Conservation (phyloP, 2,888 invertebrate genomes). For the Falcaria lacertinaria region DNA sequence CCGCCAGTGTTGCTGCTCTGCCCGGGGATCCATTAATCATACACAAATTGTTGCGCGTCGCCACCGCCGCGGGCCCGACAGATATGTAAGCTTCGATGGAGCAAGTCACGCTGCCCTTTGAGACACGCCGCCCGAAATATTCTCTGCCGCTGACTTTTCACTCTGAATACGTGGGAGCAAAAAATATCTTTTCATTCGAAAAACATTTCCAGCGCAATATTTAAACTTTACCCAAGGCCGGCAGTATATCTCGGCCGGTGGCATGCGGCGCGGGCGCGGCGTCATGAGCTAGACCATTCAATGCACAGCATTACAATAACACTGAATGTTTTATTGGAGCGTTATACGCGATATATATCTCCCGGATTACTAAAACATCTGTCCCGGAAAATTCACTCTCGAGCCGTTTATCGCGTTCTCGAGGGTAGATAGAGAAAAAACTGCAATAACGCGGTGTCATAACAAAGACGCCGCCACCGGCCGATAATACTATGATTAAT, state of each 20-base stretch:
- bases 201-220: too few species aligned
- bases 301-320: conserved; percentile 43
- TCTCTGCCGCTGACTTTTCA: conserved; percentile 5
- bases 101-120: conserved; percentile 55
- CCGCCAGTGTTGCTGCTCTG: conserved; percentile 18
- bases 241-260: conserved; percentile 1
- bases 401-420: conserved; percentile 60
- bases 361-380: conserved; percentile 73
- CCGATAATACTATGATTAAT: conserved; percentile 80
- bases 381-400: conserved; percentile 78
- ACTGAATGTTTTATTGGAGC: conserved; percentile 63
- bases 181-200: too few species aligned
- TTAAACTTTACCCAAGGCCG: background rate
- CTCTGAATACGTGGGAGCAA: background rate
- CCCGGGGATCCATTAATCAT: conserved; percentile 47
- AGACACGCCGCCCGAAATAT: conserved; percentile 37
- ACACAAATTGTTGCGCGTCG: conserved; percentile 48
- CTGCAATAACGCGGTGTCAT: conserved; percentile 78
- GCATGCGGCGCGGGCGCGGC: conserved; percentile 15
- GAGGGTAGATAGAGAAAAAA: conserved; percentile 76
- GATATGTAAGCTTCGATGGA: conserved; percentile 55
- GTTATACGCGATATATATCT: conserved; percentile 36
- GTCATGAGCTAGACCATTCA: conserved; percentile 17
- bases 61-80: conserved; percentile 17
- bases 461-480: conserved; percentile 72